These are phyloP conservation scores for Acronicta psi DNA, from an alignment of 2,888 invertebrate species.

Conservation along the genomic window DNA sequence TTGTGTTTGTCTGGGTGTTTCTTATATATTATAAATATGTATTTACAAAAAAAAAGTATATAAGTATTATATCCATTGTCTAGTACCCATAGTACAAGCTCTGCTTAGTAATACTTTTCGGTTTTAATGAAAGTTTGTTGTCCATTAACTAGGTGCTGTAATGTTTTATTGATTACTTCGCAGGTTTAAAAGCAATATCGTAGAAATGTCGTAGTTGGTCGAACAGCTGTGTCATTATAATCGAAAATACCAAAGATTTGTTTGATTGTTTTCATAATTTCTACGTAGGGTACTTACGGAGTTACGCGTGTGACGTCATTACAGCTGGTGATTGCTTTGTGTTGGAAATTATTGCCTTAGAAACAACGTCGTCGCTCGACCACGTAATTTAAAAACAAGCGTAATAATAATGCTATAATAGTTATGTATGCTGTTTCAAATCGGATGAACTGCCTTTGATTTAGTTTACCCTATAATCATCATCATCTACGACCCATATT, in stretches of 20 bases:
- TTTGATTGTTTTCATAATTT: conserved; percentile 26
- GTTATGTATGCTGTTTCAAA: background rate
- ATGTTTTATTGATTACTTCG: background rate
- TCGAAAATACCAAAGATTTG: conserved; percentile 11
- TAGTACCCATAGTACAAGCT: no score
- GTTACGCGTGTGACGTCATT: conserved; percentile 5
- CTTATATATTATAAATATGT: no score
- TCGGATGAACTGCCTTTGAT: background rate
- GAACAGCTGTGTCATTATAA: conserved; percentile 25
- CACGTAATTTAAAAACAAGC: background rate
- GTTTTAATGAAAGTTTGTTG: no score
- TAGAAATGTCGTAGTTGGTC: conserved; percentile 6
- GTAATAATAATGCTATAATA: background rate
- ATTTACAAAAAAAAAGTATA: no score
- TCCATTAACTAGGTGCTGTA: background rate
- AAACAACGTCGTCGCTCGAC: background rate
- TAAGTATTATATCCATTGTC: no score
- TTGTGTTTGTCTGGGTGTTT: no score
- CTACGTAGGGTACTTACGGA: background rate
- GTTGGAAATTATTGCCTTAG: conserved; percentile 4
- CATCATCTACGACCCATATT: no score
- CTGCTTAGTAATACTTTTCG: no score
- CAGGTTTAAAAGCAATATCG: background rate
- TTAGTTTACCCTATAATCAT: no score
- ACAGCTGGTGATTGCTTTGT: background rate